Conservation (phyloP, 2,888 invertebrate species). For the Hoplodrina blanda region DNA sequence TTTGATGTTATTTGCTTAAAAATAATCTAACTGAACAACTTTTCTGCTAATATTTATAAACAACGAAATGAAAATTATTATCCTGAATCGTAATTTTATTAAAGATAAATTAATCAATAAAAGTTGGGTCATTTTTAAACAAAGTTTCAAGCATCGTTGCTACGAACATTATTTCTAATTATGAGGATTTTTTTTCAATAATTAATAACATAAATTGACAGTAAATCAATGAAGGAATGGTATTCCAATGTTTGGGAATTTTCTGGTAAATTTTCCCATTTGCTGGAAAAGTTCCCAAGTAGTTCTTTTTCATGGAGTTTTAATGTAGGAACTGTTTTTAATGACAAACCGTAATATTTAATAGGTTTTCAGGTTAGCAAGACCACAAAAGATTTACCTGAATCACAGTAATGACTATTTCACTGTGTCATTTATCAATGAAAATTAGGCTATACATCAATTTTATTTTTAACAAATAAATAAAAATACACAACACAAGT, state of each 20-base stretch:
- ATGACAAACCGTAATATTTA: neutral
- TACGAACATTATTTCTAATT: slow-evolving; percentile 22
- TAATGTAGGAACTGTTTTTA: neutral
- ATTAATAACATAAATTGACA: slow-evolving; percentile 33
- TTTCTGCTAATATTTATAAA: slow-evolving; percentile 7
- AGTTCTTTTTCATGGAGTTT: neutral
- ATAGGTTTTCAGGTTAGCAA: neutral
- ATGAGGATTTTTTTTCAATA: slow-evolving; percentile 25
- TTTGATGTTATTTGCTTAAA: slow-evolving; percentile 9
- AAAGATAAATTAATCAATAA: neutral
- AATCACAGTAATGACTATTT: neutral
- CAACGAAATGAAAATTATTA: slow-evolving; percentile 5
- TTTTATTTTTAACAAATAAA: too few species aligned
- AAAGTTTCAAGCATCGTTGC: slow-evolving; percentile 24
- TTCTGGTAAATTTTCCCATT: slow-evolving; percentile 34
- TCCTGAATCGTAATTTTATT: neutral
- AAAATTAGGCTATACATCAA: too few species aligned
- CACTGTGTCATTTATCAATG: neutral
- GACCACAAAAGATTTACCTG: neutral
- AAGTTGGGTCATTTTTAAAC: slow-evolving; percentile 4
- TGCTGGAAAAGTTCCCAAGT: slow-evolving; percentile 27
- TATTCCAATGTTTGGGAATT: slow-evolving; percentile 49
- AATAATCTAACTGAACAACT: neutral
- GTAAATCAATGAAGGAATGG: slow-evolving; percentile 43
- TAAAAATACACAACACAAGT: neutral